Percentiles rank a stretch among this genome's conserved stretches.
These are phyloP conservation scores for Icerya purchasi DNA, from an alignment of 2,888 invertebrate genomes.

Conservation along the genomic window DNA sequence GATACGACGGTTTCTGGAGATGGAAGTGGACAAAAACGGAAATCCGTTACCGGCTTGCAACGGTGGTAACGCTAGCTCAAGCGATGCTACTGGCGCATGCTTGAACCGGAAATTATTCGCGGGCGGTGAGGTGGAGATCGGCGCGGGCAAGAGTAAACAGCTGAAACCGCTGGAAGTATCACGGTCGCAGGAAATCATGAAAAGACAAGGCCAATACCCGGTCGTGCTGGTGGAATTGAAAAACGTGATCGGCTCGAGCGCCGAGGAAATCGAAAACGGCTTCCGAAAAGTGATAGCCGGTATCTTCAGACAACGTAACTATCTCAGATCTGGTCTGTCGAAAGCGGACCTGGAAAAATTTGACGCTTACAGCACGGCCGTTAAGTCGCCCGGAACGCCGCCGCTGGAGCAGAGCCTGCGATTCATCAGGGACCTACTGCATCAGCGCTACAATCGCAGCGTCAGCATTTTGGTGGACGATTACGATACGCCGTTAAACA, in stretches of 20 bases:
- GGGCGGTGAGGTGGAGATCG: not conserved
- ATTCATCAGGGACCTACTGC: not conserved
- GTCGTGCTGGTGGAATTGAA: not conserved
- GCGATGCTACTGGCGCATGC: not conserved
- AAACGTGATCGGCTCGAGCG: not conserved
- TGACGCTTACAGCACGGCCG: not conserved
- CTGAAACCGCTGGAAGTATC: not conserved
- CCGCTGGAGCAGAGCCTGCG: not conserved
- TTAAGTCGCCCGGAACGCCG: not conserved
- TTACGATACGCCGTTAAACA: not conserved
- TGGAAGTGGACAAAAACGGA: not conserved
- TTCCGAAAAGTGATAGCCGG: not conserved
- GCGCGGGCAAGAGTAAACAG: not conserved
- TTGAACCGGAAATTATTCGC: not conserved
- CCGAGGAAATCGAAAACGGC: not conserved
- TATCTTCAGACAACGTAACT: not conserved
- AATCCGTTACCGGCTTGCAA: not conserved
- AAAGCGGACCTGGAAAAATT: not conserved
- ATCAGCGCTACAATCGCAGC: not conserved
- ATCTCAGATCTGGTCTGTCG: not conserved
- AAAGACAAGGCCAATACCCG: not conserved
- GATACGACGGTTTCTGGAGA: not conserved
- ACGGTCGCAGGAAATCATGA: not conserved
- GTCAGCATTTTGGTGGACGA: not conserved
- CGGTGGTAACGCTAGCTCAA: not conserved